A percentile compares a stretch with the other conserved stretches of the same genome.
phyloP scores from a whole-genome alignment of 2,888 invertebrate genomes.

The Brachypalpus laphriformis region DNA sequence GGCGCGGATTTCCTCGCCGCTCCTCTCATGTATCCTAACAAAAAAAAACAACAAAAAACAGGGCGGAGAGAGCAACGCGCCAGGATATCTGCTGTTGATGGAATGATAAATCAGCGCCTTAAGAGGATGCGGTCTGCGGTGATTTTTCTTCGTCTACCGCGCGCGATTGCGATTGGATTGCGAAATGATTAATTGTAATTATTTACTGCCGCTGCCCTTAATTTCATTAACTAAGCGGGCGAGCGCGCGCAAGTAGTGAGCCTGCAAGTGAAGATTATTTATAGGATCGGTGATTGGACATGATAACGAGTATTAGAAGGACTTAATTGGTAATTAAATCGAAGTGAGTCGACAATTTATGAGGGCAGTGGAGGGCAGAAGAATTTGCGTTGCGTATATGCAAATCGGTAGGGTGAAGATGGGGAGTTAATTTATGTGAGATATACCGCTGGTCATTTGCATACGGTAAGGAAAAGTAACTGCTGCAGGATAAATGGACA shows the following conservation, averaged over 20 bases:
- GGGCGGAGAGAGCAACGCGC: background rate
- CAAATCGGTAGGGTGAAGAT: slow-evolving; percentile 30
- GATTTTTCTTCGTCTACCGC: slow-evolving; percentile 62
- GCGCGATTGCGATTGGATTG: slow-evolving; percentile 63
- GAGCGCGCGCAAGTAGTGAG: background rate
- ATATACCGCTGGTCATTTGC: slow-evolving; percentile 32
- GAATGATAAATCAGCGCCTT: slow-evolving; percentile 73
- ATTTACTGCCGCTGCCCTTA: slow-evolving; percentile 63
- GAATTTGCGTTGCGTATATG: slow-evolving; percentile 34
- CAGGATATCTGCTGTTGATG: slow-evolving; percentile 71
- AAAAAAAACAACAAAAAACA: background rate
- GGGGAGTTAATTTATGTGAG: slow-evolving; percentile 42
- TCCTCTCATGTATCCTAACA: background rate
- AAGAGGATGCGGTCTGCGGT: slow-evolving; percentile 62
- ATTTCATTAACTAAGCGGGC: slow-evolving; percentile 57
- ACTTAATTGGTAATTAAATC: slow-evolving; percentile 71
- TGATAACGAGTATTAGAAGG: slow-evolving; percentile 65
- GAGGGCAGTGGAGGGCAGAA: background rate
- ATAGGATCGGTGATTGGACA: slow-evolving; percentile 61
- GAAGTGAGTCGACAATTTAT: slow-evolving; percentile 60
- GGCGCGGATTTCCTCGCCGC: slow-evolving; percentile 36
- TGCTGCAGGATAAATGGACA: slow-evolving; percentile 11
- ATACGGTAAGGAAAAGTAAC: slow-evolving; percentile 1
- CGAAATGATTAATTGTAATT: slow-evolving; percentile 70
- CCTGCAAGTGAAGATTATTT: slow-evolving; percentile 68